These are phyloP conservation scores for Burhinus oedicnemus DNA, from an alignment of 2,113 vertebrate genomes.

Conservation along the genomic window DNA sequence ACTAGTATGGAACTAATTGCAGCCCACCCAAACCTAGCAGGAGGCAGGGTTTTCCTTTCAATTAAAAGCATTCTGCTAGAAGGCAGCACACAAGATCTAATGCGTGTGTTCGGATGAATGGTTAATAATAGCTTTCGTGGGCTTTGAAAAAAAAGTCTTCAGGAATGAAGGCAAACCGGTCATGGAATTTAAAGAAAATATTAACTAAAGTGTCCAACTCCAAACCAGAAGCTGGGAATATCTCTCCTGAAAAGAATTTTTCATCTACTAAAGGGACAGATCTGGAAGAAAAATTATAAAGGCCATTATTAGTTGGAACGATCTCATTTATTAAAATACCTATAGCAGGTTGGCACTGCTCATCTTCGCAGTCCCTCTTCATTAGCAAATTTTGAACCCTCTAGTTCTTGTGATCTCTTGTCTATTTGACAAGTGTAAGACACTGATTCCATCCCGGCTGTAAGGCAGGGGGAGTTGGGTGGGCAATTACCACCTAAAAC, in stretches of 20 bases:
- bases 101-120: neutral
- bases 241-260: neutral
- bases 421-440: neutral
- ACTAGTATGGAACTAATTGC: constrained; percentile 62
- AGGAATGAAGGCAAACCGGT: neutral
- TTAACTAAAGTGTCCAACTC: neutral
- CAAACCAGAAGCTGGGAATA: neutral
- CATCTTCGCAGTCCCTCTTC: neutral
- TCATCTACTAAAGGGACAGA: neutral
- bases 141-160: neutral
- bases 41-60: constrained; percentile 49
- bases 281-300: neutral
- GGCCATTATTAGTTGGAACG: neutral
- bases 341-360: neutral
- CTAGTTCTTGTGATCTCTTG: neutral
- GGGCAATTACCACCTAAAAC: neutral
- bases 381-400: neutral
- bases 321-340: neutral
- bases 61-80: constrained; percentile 59
- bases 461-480: neutral
- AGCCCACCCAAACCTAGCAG: constrained; percentile 68
- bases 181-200: neutral
- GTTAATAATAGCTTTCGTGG: neutral
- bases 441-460: neutral
- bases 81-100: constrained; percentile 26